Evolutionary conservation across 1,140 invertebrate species (phyloP).

Genomic region (Cryptotermes secundus): DNA sequence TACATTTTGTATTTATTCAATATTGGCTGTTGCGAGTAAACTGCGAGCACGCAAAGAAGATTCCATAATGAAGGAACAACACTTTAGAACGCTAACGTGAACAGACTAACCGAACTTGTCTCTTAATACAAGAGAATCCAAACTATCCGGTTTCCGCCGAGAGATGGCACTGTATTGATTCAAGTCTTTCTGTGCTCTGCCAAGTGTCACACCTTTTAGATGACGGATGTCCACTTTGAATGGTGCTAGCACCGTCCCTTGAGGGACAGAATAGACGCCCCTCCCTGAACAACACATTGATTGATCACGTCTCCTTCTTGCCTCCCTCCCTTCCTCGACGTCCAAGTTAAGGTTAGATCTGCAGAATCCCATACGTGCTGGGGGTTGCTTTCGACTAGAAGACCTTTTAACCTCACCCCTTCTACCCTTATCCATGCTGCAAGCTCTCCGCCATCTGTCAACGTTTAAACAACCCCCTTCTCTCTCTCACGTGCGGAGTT

Average conservation of each 20-base stretch:
- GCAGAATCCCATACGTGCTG: constrained; percentile 9
- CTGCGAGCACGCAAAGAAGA: too few species aligned
- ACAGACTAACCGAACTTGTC: neutral
- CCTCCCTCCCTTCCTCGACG: neutral
- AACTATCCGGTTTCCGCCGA: neutral
- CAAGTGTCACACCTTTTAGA: constrained; percentile 5
- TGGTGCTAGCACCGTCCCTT: constrained; percentile 8
- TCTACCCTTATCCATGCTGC: neutral
- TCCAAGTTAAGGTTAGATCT: constrained; percentile 2
- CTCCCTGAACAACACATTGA: neutral
- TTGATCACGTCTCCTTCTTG: neutral
- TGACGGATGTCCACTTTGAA: constrained; percentile 15
- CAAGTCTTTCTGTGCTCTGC: neutral
- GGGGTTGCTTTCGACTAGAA: neutral
- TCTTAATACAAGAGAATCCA: neutral
- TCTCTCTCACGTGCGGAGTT: too few species aligned
- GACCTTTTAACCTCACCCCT: neutral
- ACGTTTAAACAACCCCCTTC: neutral
- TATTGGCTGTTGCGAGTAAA: too few species aligned
- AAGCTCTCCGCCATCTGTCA: neutral
- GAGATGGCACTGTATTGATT: neutral
- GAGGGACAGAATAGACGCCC: neutral
- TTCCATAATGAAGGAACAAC: too few species aligned
- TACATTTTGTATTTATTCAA: too few species aligned
- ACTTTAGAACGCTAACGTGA: neutral